Evolutionary conservation across 2,888 invertebrate genomes (phyloP), one percentile per base, ranked within the genome.

Genomic region (Trachelus iudaicus): DNA sequence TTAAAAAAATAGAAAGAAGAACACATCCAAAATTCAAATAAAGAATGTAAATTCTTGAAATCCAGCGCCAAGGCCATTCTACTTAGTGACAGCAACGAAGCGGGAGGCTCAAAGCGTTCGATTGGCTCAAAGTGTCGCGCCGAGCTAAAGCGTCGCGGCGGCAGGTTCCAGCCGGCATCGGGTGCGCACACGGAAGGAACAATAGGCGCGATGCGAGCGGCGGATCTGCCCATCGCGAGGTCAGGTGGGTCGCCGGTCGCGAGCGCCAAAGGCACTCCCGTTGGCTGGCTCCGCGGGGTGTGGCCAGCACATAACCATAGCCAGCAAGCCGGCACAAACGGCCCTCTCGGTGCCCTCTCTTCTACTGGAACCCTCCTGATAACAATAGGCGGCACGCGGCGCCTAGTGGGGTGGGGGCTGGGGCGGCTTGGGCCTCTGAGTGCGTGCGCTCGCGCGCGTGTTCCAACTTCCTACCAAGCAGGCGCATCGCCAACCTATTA

Each of bases 401-500:
- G 11, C 40, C 40, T 23, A 23, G 40, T 56, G 15, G 73, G 33
- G 76, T 73, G 33, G 79, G 75, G 34, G 73, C 75, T 56, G 40
- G 77, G 34, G 75, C 73, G 34, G 77, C 56, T 33, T 71, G 76
- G 69, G 73, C 78, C 30, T 37, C 37, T 1, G 79, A 73, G 71
- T 15, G 31, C 69, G 73, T 30, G 73, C 34, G 78, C 37, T 76
- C 71, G 76, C 82, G 79, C 79, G 82, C 81, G 86, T 81, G 84
- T 82, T 80, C 83, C 89, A 87, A 90, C 88, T 82, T 80, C 83
- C 89, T 87, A 90, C 88, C 89, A 90, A 86, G 90, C 91, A 91
- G 86, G 91, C 91, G 90, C 90, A 90, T 90, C 88, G 82, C 80
- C 87, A 85, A 85, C 91, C 91, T 90, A 91, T 90, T 89, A 91